Conservation (phyloP, 2,113 vertebrate genomes). For the Okapia johnstoni region DNA sequence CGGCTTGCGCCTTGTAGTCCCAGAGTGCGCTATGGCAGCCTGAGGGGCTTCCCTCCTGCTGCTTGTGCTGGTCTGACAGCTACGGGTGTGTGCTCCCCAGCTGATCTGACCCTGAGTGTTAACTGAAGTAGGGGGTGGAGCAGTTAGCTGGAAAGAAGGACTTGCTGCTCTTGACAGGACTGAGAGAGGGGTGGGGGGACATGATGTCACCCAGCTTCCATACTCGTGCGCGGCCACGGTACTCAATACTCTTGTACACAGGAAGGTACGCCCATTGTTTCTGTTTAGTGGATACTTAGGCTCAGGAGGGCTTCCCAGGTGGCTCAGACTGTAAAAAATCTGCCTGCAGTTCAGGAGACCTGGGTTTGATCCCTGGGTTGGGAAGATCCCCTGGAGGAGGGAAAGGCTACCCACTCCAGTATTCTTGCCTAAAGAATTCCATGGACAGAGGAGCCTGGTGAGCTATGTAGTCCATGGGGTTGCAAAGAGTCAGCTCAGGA, state of each 20-base stretch:
- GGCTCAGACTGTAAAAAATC: not conserved
- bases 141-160: not conserved
- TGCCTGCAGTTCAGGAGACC: not conserved
- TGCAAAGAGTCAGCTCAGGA: not conserved
- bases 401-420: not conserved
- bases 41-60: not conserved
- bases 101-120: not conserved
- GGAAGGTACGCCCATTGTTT: not conserved
- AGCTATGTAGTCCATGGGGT: not conserved
- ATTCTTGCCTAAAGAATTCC: not conserved
- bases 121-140: not conserved
- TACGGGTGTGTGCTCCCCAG: not conserved
- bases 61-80: not conserved
- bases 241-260: not conserved
- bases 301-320: not conserved
- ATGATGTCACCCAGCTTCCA: not conserved
- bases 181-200: not conserved
- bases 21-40: not conserved
- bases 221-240: fast-evolving
- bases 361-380: not conserved
- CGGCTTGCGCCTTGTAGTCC: not conserved
- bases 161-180: not conserved
- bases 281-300: not conserved
- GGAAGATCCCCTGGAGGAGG: not conserved
- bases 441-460: not conserved